Base-by-base conservation (phyloP, 2,888 invertebrate genomes). In the Opisthograptis luteolata region DNA sequence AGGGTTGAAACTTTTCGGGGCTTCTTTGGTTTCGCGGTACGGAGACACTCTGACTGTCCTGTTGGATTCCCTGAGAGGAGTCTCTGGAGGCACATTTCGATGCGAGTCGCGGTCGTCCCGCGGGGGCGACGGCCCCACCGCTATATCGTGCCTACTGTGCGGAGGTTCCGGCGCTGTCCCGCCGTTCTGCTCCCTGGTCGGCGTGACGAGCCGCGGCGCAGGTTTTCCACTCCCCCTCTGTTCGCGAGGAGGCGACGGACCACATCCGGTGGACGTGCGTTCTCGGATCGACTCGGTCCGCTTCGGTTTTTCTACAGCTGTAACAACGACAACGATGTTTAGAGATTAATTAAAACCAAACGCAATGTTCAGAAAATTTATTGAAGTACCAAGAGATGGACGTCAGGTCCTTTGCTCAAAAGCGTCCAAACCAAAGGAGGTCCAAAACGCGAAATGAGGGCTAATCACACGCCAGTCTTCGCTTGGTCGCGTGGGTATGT, bases 241-340 rank as follows among this genome's bases (percentile, higher is more conserved):
- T 55, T 93, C 92, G 53, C 87, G 80, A 1, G 93, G 92, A 3
- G 94, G 93, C 0, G 94, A 93, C 14, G 93, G 91, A 1, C 93
- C 94, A 59, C 93, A 93, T n/a, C 91, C 93, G 1, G 93, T 93
- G 0, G 94, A 93, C 1, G 66, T 60, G 2, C 80, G 79, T 54
- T 83, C 82, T 60, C 73, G 81, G 61, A 15, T 20, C 6, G 50
- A 17, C 2, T 50, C 50, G 19, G 28, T 30, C 6, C 34, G 22
- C 10, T 30, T 44, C 15, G 35, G 30, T 15, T 39, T 39, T 20
- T 50, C 44, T 2, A 5, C 30, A 17, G 6, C 39, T 48, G 34
- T 17, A 13, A 25, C 8, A 10, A 20, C 7, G 20, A n/a, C 1
- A 34, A 34, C 5, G 3, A 9, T n/a, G n/a, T 10, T n/a, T n/a